These are phyloP conservation scores for Chamaea fasciata DNA, from an alignment of 2,113 vertebrate genomes.

Conservation along the genomic window DNA sequence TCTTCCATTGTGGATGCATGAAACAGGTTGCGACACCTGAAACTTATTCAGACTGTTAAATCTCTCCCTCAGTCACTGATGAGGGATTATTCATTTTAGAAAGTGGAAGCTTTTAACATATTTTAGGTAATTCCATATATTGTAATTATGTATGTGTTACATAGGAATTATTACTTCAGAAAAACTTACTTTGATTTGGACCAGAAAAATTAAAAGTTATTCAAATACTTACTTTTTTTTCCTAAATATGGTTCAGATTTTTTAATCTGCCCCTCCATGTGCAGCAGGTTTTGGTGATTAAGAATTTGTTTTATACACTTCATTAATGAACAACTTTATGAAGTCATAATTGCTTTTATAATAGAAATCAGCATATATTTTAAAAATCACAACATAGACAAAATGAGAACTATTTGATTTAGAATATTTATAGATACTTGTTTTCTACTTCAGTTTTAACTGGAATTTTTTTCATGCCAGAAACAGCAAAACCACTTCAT, in stretches of 20 bases:
- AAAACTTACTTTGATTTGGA: background rate
- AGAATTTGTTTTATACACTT: background rate
- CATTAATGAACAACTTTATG: background rate
- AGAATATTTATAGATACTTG: background rate
- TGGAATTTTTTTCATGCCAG: conserved; percentile 10
- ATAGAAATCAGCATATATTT: background rate
- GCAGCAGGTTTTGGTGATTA: background rate
- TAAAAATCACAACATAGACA: background rate
- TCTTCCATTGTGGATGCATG: background rate
- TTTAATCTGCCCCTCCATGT: background rate
- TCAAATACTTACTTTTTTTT: background rate
- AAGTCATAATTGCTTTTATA: background rate
- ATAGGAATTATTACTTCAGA: background rate
- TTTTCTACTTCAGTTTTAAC: background rate
- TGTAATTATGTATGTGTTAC: background rate
- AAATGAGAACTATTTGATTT: background rate
- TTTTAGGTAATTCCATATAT: background rate
- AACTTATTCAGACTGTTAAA: background rate
- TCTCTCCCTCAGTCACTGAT: background rate
- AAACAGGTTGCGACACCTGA: background rate
- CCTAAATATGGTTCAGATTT: background rate
- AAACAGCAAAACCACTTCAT: background rate
- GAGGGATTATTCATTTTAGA: background rate
- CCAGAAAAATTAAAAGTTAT: background rate
- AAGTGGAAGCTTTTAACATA: background rate